Conservation (phyloP, 1,140 invertebrate species). For the Rhopalosiphum padi region DNA sequence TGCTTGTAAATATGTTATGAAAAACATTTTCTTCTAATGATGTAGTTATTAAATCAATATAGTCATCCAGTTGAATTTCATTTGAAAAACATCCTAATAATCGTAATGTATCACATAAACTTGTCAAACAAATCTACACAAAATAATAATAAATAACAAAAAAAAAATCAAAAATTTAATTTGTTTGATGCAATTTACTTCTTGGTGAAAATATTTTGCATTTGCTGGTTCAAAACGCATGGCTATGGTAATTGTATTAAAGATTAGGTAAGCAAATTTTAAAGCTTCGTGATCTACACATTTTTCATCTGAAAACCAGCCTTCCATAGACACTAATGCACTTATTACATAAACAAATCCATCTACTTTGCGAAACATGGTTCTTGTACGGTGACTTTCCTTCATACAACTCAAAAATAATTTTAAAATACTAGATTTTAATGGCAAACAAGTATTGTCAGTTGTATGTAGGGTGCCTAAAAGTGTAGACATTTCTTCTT, state of each 20-base stretch:
- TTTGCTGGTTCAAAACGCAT: conserved; percentile 99
- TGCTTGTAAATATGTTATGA: conserved; percentile 77
- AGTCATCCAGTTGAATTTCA: conserved; percentile 67
- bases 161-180: neutral
- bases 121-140: conserved; percentile 75
- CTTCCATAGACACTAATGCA: conserved; percentile 91
- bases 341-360: conserved; percentile 98
- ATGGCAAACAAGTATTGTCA: conserved; percentile 75
- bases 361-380: conserved; percentile 94
- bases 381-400: conserved; percentile 94
- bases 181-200: conserved; percentile 68
- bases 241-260: conserved; percentile 93
- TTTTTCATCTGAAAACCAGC: conserved; percentile 68
- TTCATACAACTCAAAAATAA: conserved; percentile 85
- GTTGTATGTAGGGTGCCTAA: conserved; percentile 91
- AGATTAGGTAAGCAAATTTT: conserved; percentile 84
- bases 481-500: conserved; percentile 93
- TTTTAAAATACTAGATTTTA: conserved; percentile 92
- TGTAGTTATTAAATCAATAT: conserved; percentile 61
- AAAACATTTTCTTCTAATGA: conserved; percentile 64
- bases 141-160: neutral
- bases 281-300: conserved; percentile 68
- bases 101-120: conserved; percentile 88
- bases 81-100: conserved; percentile 88
- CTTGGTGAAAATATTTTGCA: conserved; percentile 96